phyloP scores from a whole-genome alignment of 1,140 invertebrate genomes.

The Pristionchus pacificus region DNA sequence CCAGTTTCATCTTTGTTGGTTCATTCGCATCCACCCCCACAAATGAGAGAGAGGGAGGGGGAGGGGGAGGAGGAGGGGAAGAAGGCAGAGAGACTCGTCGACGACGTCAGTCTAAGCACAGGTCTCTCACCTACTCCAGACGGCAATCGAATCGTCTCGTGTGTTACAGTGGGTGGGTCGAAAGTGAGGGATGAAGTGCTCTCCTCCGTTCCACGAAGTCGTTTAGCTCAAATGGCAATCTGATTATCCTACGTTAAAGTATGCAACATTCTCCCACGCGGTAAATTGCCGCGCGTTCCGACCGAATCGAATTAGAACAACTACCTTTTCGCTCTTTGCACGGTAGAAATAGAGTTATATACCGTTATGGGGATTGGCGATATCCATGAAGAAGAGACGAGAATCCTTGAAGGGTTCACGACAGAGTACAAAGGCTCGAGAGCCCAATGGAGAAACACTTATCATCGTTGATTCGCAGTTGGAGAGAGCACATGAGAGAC shows the following conservation, averaged over 20 bases:
- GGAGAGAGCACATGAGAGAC: slow-evolving; percentile 3
- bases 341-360: not conserved
- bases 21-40: too few species aligned
- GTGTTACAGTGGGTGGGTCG: slow-evolving; percentile 14
- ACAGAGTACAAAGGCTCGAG: slow-evolving; percentile 15
- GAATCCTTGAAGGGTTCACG: slow-evolving; percentile 15
- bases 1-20: too few species aligned
- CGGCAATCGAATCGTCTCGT: not conserved
- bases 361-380: slow-evolving; percentile 15
- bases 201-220: slow-evolving; percentile 43
- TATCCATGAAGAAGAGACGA: slow-evolving; percentile 16
- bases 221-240: not conserved
- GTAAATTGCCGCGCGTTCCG: too few species aligned
- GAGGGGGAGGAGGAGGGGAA: too few species aligned
- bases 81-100: too few species aligned
- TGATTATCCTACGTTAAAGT: not conserved
- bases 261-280: too few species aligned
- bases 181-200: slow-evolving; percentile 37
- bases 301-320: too few species aligned
- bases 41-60: too few species aligned
- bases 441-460: slow-evolving; percentile 21
- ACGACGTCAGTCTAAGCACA: not conserved
- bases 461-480: slow-evolving; percentile 11
- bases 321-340: too few species aligned
- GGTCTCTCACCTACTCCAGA: not conserved